A percentile compares a stretch with the other conserved stretches of the same genome.
Conservation (phyloP, 2,888 invertebrate genomes). For the Trypoxylon attenuatum region DNA sequence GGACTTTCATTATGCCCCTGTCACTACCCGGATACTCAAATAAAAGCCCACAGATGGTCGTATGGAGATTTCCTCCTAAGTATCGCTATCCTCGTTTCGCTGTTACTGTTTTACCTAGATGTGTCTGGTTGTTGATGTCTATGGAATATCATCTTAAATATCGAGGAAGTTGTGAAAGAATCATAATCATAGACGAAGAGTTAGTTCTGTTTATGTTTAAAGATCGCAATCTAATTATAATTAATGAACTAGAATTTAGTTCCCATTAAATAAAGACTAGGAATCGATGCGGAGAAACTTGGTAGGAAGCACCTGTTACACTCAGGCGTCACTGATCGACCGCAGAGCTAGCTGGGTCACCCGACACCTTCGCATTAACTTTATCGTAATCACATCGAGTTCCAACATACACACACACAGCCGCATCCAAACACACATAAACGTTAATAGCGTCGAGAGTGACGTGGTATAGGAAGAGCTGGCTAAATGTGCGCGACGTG, state of each 20-base stretch:
- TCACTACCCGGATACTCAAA: no score
- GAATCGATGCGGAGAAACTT: conserved; percentile 45
- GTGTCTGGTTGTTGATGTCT: no score
- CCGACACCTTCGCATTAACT: conserved; percentile 64
- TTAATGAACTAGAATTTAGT: no score
- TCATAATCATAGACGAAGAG: no score
- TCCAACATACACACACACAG: conserved; percentile 8
- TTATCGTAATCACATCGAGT: conserved; percentile 69
- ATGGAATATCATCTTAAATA: no score
- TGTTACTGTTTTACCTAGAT: no score
- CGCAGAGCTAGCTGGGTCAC: conserved; percentile 60
- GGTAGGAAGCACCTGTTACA: conserved; percentile 66
- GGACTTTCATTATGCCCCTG: neutral
- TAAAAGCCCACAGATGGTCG: no score
- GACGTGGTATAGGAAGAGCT: neutral
- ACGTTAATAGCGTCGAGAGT: conserved; percentile 27
- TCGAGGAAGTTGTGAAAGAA: no score
- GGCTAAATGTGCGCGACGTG: conserved; percentile 3
- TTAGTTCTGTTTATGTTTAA: no score
- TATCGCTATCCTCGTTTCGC: no score
- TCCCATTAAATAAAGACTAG: conserved; percentile 15
- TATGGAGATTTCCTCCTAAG: no score
- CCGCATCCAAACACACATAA: conserved; percentile 5
- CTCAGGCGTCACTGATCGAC: conserved; percentile 53
- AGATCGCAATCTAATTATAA: no score